A percentile compares a stretch with the other conserved stretches of the same genome.
Conservation (phyloP, 92 coral and sea anemone genomes). For the Phymanthus crucifer region DNA sequence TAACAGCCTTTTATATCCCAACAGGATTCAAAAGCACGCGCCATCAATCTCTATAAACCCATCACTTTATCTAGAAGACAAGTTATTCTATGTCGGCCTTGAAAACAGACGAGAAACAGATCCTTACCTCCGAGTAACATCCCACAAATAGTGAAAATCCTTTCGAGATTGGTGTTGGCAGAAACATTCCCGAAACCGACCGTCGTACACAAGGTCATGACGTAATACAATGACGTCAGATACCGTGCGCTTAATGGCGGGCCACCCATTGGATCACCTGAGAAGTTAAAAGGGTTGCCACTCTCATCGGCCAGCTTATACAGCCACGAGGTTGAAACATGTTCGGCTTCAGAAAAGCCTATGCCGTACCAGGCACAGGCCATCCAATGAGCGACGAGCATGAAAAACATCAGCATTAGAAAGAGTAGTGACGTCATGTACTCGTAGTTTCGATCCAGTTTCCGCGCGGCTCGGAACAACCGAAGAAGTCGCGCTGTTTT, state of each 20-base stretch:
- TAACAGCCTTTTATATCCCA: too few species aligned
- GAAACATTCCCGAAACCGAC: constrained; percentile 94
- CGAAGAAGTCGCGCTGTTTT: constrained; percentile 64
- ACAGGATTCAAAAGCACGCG: too few species aligned
- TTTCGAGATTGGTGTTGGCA: constrained; percentile 86
- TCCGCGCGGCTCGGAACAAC: constrained; percentile 93
- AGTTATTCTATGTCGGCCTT: too few species aligned
- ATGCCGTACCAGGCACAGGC: constrained; percentile 95
- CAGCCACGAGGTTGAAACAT: constrained; percentile 70
- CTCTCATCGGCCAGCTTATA: constrained; percentile 52
- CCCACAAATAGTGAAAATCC: constrained; percentile 84
- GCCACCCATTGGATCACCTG: constrained; percentile 39
- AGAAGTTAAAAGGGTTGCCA: constrained; percentile 20
- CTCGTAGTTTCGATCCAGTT: constrained; percentile 98
- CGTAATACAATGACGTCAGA: constrained; percentile 76
- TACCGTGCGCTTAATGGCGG: constrained; percentile 63
- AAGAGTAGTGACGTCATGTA: constrained; percentile 93
- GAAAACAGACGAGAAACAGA: not conserved
- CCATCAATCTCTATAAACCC: too few species aligned
- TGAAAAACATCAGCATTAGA: constrained; percentile 91
- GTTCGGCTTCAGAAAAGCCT: constrained; percentile 59
- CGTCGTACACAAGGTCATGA: constrained; percentile 83
- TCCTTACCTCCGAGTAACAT: constrained; percentile 96
- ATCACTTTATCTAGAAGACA: too few species aligned
- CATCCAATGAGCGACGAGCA: constrained; percentile 98